Evolutionary conservation across 2,113 vertebrate species (phyloP).

Genomic region (Cygnus atratus): DNA sequence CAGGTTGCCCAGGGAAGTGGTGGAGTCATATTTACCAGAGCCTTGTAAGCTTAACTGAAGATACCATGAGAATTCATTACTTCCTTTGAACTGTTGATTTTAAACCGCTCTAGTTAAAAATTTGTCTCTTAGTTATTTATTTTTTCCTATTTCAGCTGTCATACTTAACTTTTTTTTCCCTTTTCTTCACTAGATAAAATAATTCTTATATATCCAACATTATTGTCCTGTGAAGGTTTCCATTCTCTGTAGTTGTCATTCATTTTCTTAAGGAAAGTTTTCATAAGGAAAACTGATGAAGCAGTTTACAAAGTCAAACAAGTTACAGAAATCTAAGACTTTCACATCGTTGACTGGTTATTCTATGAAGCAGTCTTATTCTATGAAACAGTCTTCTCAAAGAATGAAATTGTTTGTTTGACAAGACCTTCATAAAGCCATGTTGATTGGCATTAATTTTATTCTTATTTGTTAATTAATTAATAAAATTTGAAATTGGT

Average conservation of each 20-base stretch:
- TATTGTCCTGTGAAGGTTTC: background rate
- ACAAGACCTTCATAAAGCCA: background rate
- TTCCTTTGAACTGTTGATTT: background rate
- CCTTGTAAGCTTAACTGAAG: background rate
- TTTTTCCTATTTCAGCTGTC: background rate
- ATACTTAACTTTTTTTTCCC: background rate
- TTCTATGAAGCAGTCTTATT: background rate
- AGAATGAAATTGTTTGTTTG: background rate
- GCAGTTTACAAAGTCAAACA: background rate
- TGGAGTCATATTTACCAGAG: background rate
- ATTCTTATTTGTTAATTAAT: background rate
- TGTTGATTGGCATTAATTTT: background rate
- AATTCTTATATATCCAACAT: background rate
- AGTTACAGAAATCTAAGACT: background rate
- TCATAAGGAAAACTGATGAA: background rate
- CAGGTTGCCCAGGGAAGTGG: too few species aligned
- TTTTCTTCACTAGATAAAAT: background rate
- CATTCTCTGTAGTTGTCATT: background rate
- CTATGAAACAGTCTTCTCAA: background rate
- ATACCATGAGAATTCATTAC: background rate
- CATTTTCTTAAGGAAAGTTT: background rate
- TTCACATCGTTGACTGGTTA: background rate
- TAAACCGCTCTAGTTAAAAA: background rate
- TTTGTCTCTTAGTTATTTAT: background rate
- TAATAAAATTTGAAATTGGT: background rate